Conservation (phyloP, 2,113 vertebrate species). For the Craseonycteris thonglongyai region DNA sequence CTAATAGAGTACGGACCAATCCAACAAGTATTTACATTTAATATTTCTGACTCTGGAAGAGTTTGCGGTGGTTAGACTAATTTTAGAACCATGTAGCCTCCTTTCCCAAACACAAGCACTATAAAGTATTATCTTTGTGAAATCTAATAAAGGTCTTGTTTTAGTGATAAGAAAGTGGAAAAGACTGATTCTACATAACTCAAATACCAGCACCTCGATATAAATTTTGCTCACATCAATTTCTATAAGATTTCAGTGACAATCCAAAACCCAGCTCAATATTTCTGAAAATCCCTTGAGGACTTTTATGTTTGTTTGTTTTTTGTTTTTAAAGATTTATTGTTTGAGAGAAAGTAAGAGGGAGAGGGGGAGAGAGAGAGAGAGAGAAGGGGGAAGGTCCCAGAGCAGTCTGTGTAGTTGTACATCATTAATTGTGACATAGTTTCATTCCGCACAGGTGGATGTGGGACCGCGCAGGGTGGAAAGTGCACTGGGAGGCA, state of each 20-base stretch:
- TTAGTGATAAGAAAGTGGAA: neutral
- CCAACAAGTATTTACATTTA: neutral
- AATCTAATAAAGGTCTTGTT: neutral
- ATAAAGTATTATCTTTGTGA: neutral
- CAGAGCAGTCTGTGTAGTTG: too few species aligned
- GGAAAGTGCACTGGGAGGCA: too few species aligned
- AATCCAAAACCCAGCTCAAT: neutral
- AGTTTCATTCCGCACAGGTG: too few species aligned
- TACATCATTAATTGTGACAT: too few species aligned
- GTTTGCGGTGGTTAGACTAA: neutral
- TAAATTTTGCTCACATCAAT: neutral
- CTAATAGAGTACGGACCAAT: neutral
- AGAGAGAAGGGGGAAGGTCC: too few species aligned
- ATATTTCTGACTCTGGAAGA: neutral
- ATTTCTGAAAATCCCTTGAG: neutral
- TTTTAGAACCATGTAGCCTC: neutral
- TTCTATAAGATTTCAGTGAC: neutral
- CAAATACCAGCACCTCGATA: neutral
- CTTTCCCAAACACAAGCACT: neutral
- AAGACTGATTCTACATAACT: neutral
- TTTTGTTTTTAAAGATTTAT: too few species aligned
- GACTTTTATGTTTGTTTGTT: too few species aligned
- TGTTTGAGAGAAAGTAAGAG: too few species aligned
- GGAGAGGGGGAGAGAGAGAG: too few species aligned
- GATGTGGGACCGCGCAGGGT: too few species aligned